phyloP scores from a whole-genome alignment of 2,888 invertebrate species.

The Protula sp. region DNA sequence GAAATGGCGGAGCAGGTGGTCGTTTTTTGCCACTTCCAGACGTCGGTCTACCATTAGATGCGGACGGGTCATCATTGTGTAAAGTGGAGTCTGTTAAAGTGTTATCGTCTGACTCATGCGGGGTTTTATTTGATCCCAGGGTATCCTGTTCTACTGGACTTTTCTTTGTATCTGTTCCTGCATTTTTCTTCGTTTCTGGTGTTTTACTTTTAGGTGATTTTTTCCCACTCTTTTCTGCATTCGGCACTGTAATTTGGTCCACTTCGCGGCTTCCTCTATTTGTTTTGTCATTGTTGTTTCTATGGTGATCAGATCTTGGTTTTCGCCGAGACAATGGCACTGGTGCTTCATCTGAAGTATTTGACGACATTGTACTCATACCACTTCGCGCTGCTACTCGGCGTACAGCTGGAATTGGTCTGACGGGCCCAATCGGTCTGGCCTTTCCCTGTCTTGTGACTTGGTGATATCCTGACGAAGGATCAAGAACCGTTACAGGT shows the following conservation, averaged over 20 bases:
- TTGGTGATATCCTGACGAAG: no score
- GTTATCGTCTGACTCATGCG: not conserved
- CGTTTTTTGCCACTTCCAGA: no score
- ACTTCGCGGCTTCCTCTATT: not conserved
- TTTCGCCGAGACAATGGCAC: not conserved
- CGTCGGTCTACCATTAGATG: not conserved
- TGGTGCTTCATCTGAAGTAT: no score
- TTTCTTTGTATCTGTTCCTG: not conserved
- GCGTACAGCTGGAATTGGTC: not conserved
- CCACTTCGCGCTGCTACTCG: not conserved
- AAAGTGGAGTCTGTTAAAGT: not conserved
- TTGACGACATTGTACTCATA: no score
- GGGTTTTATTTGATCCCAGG: not conserved
- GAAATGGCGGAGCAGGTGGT: slow-evolving; percentile 17
- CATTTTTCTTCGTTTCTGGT: not conserved
- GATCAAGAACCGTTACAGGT: not conserved
- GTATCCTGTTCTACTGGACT: not conserved
- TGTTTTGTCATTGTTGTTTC: no score
- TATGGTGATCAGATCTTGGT: not conserved
- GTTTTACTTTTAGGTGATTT: not conserved
- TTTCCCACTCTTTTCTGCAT: not conserved
- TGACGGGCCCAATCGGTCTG: not conserved
- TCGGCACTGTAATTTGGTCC: not conserved
- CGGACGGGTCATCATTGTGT: not conserved
- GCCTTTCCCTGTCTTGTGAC: no score